phyloP scores from a whole-genome alignment of 53 echinoderm and acorn worm genomes.

The Stichopus horrens region DNA sequence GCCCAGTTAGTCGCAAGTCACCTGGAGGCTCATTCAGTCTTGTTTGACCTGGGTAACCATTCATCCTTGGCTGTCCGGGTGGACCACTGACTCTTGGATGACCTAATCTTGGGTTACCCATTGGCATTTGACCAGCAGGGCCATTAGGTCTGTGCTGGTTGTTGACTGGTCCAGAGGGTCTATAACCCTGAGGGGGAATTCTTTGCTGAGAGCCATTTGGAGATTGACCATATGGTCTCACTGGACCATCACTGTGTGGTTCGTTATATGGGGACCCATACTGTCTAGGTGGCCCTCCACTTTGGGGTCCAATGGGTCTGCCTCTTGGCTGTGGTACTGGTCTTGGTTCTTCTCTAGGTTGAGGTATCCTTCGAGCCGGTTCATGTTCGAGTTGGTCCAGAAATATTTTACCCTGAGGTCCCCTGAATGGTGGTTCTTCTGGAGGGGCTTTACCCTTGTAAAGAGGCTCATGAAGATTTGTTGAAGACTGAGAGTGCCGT shows the following conservation, averaged over 20 bases:
- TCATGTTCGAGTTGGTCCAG: constrained; percentile 69
- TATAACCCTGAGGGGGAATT: constrained; percentile 41
- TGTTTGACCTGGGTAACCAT: not conserved
- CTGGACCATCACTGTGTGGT: not conserved
- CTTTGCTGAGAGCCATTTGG: constrained; percentile 28
- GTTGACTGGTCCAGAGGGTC: not conserved
- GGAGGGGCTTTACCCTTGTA: constrained; percentile 56
- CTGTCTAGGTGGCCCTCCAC: constrained; percentile 3
- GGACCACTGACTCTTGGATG: constrained; percentile 21
- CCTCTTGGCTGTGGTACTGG: constrained; percentile 64
- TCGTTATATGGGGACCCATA: not conserved
- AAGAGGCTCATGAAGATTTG: constrained; percentile 55
- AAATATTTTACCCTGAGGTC: constrained; percentile 40
- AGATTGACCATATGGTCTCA: not conserved
- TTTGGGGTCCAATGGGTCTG: constrained; percentile 44
- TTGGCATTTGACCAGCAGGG: not conserved
- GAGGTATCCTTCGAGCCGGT: constrained; percentile 51
- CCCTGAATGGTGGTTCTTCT: constrained; percentile 23
- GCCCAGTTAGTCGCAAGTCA: not conserved
- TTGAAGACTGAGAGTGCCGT: constrained; percentile 49
- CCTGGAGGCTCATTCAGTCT: constrained; percentile 24
- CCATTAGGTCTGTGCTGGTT: constrained; percentile 16
- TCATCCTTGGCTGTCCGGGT: constrained; percentile 1
- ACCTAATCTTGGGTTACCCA: not conserved
- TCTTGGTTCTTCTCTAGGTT: constrained; percentile 50